Evolutionary conservation across 2,797 vertebrate genomes (phyloP), one percentile per base, ranked within the genome.

Genomic region (Acanthiza pusilla): DNA sequence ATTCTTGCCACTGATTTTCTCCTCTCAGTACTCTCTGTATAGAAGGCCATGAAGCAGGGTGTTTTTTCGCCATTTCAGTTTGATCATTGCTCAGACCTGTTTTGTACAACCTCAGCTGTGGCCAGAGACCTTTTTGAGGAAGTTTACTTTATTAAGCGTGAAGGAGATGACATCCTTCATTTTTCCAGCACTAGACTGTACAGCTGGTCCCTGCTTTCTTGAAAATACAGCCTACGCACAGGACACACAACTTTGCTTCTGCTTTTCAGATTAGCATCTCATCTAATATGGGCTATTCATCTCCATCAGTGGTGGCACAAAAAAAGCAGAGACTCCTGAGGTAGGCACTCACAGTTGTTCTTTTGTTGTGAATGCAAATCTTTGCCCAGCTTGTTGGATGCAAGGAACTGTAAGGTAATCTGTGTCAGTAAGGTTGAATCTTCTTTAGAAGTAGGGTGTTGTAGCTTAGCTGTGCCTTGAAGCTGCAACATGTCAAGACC

Each of bases 161-260:
- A 85, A 73, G 51, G 34, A 57, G 32, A 19, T 67, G 2, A 51
- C 17, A 16, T 50, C 18, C 11, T 55, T 34, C 16, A 4, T 66
- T 93, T 84, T 89, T 75, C 36, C 29, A 74, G 42, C 11, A 50
- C 8, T 48, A 16, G 29, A 22, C 17, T 29, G 22, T 21, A 15
- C 25, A 50, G 8, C 36, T 62, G 20, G 12, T 72, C 30, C 16
- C 18, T 72, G 1, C 36, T 27, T 92, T 48, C 8, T 48, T 61
- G 32, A 53, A 89, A 72, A 85, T n/a, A 19, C 0, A 1, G 27
- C 25, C 29, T 40, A 12, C 0, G 0, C 38, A 65, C 20, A 67
- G 45, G 40, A 48, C 11, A 80, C 16, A 60, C 6, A 62, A 21
- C 38, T 84, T 81, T 30, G 11, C 30, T 75, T 94, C 58, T 8